A percentile compares a stretch with the other conserved stretches of the same genome.
Conservation (phyloP, 2,888 invertebrate genomes). For the Scaptomyza flava region DNA sequence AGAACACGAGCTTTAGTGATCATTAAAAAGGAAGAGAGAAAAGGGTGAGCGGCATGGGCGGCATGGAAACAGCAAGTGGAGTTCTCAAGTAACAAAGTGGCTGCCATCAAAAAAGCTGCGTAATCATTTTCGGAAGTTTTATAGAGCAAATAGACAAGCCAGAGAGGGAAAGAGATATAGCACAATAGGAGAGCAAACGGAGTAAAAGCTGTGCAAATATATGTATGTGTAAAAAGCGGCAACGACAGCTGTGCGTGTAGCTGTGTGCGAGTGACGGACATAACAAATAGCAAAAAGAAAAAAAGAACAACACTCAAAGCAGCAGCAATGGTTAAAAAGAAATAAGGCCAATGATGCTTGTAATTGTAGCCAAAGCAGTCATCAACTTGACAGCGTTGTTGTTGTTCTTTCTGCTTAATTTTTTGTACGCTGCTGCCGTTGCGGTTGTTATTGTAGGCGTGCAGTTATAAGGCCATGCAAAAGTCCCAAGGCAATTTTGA, state of each 20-base stretch:
- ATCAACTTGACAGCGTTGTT: slow-evolving; percentile 31
- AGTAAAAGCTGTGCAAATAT: slow-evolving; percentile 68
- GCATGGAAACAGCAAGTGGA: slow-evolving; percentile 11
- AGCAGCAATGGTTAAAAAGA: slow-evolving; percentile 49
- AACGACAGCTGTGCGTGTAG: slow-evolving; percentile 53
- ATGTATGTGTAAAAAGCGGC: slow-evolving; percentile 47
- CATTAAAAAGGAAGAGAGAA: slow-evolving; percentile 22
- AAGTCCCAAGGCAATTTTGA: slow-evolving; percentile 53
- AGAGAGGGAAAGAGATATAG: background rate
- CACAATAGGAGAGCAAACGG: slow-evolving; percentile 15
- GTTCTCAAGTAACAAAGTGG: slow-evolving; percentile 48
- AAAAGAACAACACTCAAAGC: slow-evolving; percentile 36
- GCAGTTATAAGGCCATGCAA: slow-evolving; percentile 49
- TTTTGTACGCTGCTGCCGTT: slow-evolving; percentile 16
- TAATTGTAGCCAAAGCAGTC: slow-evolving; percentile 66
- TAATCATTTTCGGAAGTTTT: slow-evolving; percentile 76
- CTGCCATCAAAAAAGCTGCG: slow-evolving; percentile 65
- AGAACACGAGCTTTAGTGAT: slow-evolving; percentile 42
- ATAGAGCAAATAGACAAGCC: slow-evolving; percentile 39
- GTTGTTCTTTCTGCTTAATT: slow-evolving; percentile 27
- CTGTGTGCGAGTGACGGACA: slow-evolving; percentile 35
- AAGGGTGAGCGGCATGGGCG: background rate
- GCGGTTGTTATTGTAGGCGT: slow-evolving; percentile 51
- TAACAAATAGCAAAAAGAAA: slow-evolving; percentile 41
- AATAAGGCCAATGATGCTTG: slow-evolving; percentile 79